These are phyloP conservation scores for Dysdera silvatica DNA, from an alignment of 1,140 invertebrate genomes.

Conservation along the genomic window DNA sequence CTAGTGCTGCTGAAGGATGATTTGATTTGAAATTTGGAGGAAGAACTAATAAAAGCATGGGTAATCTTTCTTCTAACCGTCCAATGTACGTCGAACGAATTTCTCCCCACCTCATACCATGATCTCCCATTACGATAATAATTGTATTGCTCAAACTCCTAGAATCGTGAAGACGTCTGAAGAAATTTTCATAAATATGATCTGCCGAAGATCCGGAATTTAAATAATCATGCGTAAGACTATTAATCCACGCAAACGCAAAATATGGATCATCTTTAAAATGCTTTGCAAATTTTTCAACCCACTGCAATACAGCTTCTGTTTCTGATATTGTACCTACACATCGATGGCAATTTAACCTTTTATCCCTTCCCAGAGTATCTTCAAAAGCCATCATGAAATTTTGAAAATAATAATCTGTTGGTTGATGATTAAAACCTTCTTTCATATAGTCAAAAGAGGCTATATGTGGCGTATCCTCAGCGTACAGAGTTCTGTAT, in stretches of 20 bases:
- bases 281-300: conserved; percentile 9
- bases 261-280: conserved; percentile 34
- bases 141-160: conserved; percentile 48
- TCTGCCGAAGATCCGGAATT: conserved; percentile 40
- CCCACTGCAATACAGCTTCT: conserved; percentile 22
- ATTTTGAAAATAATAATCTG: conserved; percentile 71
- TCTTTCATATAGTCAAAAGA: conserved; percentile 72
- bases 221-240: conserved; percentile 43
- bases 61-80: conserved; percentile 78
- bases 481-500: conserved; percentile 62
- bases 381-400: conserved; percentile 47
- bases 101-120: conserved; percentile 29
- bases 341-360: conserved; percentile 9
- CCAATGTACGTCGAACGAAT: conserved; percentile 28
- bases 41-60: conserved; percentile 68
- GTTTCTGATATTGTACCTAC: conserved; percentile 26
- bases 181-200: conserved; percentile 39
- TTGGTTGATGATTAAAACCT: conserved; percentile 68
- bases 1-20: conserved; percentile 53
- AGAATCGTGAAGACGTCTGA: conserved; percentile 37
- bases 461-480: conserved; percentile 64
- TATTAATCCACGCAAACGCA: conserved; percentile 44
- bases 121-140: conserved; percentile 75
- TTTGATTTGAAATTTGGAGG: conserved; percentile 60
- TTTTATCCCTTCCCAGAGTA: not conserved